Percentiles rank a stretch among this genome's conserved stretches.
These are phyloP conservation scores for Ambastaia sidthimunki DNA, from an alignment of 2,797 vertebrate species.

Conservation along the genomic window DNA sequence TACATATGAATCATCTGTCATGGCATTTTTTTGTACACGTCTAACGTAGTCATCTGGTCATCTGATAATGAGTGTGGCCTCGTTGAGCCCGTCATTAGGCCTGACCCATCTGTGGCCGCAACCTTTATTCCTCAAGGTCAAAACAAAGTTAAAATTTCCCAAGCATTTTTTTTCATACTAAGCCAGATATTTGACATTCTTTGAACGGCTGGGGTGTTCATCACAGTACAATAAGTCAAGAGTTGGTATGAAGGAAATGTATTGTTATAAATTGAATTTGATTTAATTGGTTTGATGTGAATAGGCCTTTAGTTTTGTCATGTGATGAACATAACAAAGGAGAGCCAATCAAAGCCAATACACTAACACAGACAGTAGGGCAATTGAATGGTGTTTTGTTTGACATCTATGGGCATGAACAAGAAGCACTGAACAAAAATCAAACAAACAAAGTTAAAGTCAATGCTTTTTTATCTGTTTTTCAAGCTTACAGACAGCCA, in stretches of 20 bases:
- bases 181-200: too few relatives aligned
- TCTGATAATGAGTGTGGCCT: not conserved
- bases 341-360: not conserved
- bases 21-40: not conserved
- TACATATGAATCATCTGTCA: slow-evolving; percentile 28
- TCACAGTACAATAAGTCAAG: not conserved
- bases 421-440: slow-evolving; percentile 34
- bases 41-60: not conserved
- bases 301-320: not conserved
- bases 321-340: not conserved
- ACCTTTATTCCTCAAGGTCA: not conserved
- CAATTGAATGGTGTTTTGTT: slow-evolving; percentile 23
- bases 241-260: not conserved
- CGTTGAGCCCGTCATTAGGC: not conserved
- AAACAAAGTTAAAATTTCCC: not conserved
- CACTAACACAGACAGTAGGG: not conserved
- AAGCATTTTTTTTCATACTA: too few relatives aligned
- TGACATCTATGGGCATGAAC: slow-evolving; percentile 39
- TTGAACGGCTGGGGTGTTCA: too few relatives aligned
- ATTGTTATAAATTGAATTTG: not conserved
- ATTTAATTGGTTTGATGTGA: not conserved
- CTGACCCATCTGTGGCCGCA: not conserved
- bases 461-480: slow-evolving; percentile 39
- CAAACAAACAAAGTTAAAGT: not conserved
- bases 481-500: slow-evolving; percentile 41